Percentiles rank a stretch among this genome's conserved stretches.
Conservation (phyloP, 2,113 vertebrate species). For the Daphoenositta chrysoptera region DNA sequence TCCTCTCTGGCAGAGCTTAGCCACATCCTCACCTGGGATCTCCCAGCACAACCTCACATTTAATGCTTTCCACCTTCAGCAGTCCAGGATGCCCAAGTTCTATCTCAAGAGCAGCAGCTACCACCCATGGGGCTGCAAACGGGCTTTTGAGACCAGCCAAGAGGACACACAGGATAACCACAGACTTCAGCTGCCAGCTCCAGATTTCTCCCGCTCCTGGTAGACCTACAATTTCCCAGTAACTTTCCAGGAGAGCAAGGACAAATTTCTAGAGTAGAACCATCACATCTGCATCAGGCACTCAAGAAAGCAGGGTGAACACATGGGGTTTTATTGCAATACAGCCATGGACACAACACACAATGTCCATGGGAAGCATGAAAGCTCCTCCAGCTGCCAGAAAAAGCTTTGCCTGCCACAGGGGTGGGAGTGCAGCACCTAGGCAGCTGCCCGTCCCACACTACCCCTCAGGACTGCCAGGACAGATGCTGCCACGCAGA, state of each 20-base stretch:
- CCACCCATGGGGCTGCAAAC: background rate
- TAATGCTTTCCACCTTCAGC: background rate
- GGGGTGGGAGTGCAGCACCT: background rate
- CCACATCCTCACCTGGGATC: background rate
- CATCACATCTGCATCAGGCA: background rate
- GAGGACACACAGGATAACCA: background rate
- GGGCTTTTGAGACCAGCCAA: background rate
- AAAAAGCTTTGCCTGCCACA: background rate
- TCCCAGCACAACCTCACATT: background rate
- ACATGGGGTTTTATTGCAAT: fast-evolving
- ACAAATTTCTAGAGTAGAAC: background rate
- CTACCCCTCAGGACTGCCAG: fast-evolving
- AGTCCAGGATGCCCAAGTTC: fast-evolving
- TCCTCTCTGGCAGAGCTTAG: background rate
- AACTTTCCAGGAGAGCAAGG: background rate
- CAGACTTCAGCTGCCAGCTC: background rate
- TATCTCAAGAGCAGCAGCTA: background rate
- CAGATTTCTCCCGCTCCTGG: fast-evolving
- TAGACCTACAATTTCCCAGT: background rate
- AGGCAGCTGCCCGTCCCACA: background rate
- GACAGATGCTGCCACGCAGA: background rate
- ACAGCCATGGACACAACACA: fast-evolving
- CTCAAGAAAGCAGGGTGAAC: background rate
- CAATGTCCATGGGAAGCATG: fast-evolving
- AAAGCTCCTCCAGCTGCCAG: fast-evolving